These are phyloP conservation scores for Hypolimnas misippus DNA, from an alignment of 2,888 invertebrate genomes.

Conservation along the genomic window DNA sequence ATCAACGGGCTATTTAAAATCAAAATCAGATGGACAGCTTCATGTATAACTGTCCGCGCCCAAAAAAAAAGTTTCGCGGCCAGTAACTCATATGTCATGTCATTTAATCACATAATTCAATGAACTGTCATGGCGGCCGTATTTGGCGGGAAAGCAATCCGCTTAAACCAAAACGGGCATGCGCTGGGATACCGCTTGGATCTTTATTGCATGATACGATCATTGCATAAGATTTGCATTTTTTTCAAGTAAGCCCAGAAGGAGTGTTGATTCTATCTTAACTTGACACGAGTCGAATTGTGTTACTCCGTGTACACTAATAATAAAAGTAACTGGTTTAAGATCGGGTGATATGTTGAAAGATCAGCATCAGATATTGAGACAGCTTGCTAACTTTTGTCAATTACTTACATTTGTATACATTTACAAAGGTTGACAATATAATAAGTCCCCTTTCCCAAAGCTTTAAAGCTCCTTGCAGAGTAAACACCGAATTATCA, in stretches of 20 bases:
- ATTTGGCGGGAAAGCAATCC: conserved; percentile 83
- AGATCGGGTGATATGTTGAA: conserved; percentile 4
- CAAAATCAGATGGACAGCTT: conserved; percentile 57
- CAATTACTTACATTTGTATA: too few relatives aligned
- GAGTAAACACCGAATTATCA: too few relatives aligned
- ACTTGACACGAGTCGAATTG: conserved; percentile 19
- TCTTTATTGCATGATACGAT: conserved; percentile 72
- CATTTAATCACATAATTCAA: conserved; percentile 80
- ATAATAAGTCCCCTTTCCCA: too few relatives aligned
- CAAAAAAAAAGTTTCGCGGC: conserved; percentile 61
- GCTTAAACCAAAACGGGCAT: conserved; percentile 76
- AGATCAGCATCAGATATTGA: conserved; percentile 5
- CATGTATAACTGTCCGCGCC: conserved; percentile 60
- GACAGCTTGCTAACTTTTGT: neutral
- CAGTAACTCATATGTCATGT: conserved; percentile 64
- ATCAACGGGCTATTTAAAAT: conserved; percentile 64
- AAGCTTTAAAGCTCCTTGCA: too few relatives aligned
- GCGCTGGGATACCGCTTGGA: conserved; percentile 64
- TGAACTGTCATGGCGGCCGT: conserved; percentile 77
- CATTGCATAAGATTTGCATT: conserved; percentile 58
- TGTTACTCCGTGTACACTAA: neutral
- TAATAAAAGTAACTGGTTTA: conserved; percentile 10
- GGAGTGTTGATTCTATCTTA: conserved; percentile 35
- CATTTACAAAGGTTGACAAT: too few relatives aligned
- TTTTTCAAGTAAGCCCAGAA: conserved; percentile 36